phyloP scores from a whole-genome alignment of 2,113 vertebrate genomes.

The Thryonomys swinderianus region DNA sequence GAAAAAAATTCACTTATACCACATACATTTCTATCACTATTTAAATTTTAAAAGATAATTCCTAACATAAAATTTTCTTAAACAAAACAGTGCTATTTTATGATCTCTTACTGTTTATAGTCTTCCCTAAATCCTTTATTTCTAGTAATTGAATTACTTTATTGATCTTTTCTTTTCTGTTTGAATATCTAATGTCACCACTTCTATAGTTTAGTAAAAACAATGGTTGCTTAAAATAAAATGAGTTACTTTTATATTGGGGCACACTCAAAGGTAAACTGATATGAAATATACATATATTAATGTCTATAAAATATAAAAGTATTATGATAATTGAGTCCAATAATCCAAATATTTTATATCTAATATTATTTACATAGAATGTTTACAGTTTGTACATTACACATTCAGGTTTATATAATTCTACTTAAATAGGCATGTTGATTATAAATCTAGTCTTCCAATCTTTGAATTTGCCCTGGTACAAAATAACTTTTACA shows the following conservation, averaged over 20 bases:
- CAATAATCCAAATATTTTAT: neutral
- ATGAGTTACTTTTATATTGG: slow-evolving; percentile 17
- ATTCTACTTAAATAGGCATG: slow-evolving; percentile 21
- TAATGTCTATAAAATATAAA: neutral
- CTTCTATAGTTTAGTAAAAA: slow-evolving; percentile 27
- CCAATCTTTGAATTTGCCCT: slow-evolving; percentile 20
- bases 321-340: neutral
- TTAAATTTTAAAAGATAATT: slow-evolving; percentile 9
- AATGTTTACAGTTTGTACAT: neutral
- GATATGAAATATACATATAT: neutral
- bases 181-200: slow-evolving; percentile 1
- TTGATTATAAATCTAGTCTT: neutral
- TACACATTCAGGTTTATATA: slow-evolving; percentile 19
- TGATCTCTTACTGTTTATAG: neutral
- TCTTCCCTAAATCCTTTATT: neutral
- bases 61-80: neutral
- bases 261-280: neutral
- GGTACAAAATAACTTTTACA: neutral
- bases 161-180: slow-evolving; percentile 12
- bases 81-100: neutral
- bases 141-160: neutral
- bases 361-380: neutral
- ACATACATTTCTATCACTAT: neutral
- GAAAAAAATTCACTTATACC: neutral
- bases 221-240: neutral